Conservation (phyloP, 2,113 vertebrate genomes). For the Hemibates koningsi region DNA sequence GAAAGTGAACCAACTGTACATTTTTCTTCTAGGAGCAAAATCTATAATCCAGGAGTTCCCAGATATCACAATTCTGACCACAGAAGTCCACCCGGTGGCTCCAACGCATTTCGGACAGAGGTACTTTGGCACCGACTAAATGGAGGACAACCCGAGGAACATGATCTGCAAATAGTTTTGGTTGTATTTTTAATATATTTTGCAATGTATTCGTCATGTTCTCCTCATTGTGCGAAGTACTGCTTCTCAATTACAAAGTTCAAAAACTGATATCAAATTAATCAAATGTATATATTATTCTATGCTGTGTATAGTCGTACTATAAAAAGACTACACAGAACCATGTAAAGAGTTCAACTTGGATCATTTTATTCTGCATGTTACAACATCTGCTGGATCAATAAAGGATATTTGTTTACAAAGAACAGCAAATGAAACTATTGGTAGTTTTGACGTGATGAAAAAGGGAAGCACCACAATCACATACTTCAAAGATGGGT, state of each 20-base stretch:
- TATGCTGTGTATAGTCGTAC: constrained; percentile 1
- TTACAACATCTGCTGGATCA: constrained; percentile 39
- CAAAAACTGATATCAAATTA: not conserved
- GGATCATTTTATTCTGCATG: constrained; percentile 60
- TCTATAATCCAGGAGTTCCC: constrained; percentile 97
- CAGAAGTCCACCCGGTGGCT: constrained; percentile 91
- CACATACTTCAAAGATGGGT: constrained; percentile 18
- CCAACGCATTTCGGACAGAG: constrained; percentile 96
- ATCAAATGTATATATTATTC: constrained; percentile 30
- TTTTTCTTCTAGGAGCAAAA: constrained; percentile 78
- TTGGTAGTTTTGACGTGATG: not conserved
- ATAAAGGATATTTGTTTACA: constrained; percentile 62
- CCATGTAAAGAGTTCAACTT: constrained; percentile 9
- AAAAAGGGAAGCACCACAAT: constrained; percentile 11
- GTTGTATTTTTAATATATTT: not conserved
- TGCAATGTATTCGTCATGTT: constrained; percentile 7
- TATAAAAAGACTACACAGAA: not conserved
- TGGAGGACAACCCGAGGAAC: constrained; percentile 29
- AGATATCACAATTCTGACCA: constrained; percentile 94
- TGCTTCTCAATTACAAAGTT: constrained; percentile 1
- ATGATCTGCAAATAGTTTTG: not conserved
- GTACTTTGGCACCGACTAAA: constrained; percentile 94
- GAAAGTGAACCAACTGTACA: not conserved
- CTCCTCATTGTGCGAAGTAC: constrained; percentile 48
- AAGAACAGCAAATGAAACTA: constrained; percentile 16